These are phyloP conservation scores for Oreortyx pictus DNA, from an alignment of 2,797 vertebrate species.

Conservation along the genomic window DNA sequence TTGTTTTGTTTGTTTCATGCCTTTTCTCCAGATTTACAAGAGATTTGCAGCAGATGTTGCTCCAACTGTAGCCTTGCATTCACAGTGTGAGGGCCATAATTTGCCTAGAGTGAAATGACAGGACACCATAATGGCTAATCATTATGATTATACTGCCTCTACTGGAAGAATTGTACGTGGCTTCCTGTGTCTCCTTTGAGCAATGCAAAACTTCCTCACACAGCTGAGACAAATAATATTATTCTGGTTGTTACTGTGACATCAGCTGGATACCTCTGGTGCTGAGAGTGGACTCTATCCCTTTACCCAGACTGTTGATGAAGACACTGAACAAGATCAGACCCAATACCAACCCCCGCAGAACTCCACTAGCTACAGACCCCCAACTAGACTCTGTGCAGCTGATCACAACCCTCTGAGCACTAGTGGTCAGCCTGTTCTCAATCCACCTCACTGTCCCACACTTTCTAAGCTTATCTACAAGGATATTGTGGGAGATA, in stretches of 20 bases:
- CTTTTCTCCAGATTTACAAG: conserved; percentile 76
- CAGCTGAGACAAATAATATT: conserved; percentile 21
- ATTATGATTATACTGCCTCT: conserved; percentile 72
- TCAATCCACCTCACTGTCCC: no score
- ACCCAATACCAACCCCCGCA: no score
- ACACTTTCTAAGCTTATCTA: no score
- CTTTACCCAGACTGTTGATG: no score
- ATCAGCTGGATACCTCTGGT: background rate
- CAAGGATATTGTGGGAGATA: no score
- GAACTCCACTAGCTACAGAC: no score
- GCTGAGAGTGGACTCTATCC: no score
- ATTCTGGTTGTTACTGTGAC: background rate
- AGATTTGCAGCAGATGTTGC: conserved; percentile 77
- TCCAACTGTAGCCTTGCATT: conserved; percentile 73
- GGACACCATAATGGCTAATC: conserved; percentile 75
- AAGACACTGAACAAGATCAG: no score
- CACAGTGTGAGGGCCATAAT: conserved; percentile 66
- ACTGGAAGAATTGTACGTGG: conserved; percentile 57
- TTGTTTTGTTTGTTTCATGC: background rate
- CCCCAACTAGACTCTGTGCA: no score
- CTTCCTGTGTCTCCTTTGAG: conserved; percentile 60
- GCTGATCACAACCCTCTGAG: no score
- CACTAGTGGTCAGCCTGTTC: no score
- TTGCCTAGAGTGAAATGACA: conserved; percentile 74
- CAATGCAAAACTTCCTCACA: conserved; percentile 42